A percentile compares a stretch with the other conserved stretches of the same genome.
These are phyloP conservation scores for Crenichthys baileyi DNA, from an alignment of 2,797 vertebrate species.

Conservation along the genomic window DNA sequence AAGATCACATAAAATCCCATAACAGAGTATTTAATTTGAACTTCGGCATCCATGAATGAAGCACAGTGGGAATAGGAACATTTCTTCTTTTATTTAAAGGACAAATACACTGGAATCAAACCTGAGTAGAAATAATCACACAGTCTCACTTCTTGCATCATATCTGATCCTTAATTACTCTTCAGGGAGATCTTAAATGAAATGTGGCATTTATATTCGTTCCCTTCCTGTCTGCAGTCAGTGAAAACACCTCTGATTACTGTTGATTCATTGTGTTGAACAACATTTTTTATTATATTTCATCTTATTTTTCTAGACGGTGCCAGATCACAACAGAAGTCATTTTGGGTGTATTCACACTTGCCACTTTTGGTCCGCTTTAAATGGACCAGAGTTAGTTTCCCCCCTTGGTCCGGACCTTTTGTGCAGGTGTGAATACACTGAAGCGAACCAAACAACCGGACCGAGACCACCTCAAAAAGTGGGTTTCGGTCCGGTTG, in stretches of 20 bases:
- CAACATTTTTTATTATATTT: neutral
- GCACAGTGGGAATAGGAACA: neutral
- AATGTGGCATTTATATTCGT: neutral
- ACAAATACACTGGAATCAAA: neutral
- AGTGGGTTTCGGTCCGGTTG: no score
- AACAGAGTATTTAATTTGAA: conserved; percentile 47
- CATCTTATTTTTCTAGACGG: neutral
- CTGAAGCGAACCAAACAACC: no score
- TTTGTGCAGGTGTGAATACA: no score
- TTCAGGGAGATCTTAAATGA: neutral
- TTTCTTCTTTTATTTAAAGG: neutral
- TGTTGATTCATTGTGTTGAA: neutral
- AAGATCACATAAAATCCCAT: conserved; percentile 37
- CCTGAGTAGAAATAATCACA: no score
- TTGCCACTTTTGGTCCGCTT: no score
- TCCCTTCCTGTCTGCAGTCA: neutral
- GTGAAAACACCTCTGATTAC: neutral
- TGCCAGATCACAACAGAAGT: neutral
- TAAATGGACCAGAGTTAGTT: no score
- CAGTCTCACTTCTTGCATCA: neutral
- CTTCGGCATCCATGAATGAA: conserved; percentile 32
- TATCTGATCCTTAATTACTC: neutral
- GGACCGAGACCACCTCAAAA: no score
- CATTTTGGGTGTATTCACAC: neutral
- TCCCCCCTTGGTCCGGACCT: no score